phyloP scores from a whole-genome alignment of 2,113 vertebrate species.

The Myotis davidii region DNA sequence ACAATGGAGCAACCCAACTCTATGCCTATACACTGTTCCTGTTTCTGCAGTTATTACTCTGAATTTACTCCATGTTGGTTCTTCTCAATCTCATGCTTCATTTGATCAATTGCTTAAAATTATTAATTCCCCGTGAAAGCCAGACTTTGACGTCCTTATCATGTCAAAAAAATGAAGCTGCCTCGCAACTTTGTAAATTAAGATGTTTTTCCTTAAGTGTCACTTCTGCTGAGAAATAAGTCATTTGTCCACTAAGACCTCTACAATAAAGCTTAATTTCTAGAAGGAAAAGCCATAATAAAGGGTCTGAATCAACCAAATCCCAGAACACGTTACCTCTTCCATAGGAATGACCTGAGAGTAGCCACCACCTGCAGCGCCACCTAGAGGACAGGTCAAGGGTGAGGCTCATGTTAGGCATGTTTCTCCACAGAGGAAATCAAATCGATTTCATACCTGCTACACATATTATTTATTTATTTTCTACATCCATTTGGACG shows the following conservation, averaged over 20 bases:
- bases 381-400: slow-evolving; percentile 87
- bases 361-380: slow-evolving; percentile 98
- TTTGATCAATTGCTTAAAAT: not conserved
- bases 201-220: not conserved
- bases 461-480: slow-evolving; percentile 34
- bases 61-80: not conserved
- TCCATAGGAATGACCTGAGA: slow-evolving; percentile 99
- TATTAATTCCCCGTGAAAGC: not conserved
- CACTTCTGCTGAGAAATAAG: not conserved
- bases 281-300: not conserved
- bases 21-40: accelerated
- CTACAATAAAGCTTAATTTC: not conserved
- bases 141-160: not conserved
- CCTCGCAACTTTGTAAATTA: slow-evolving; percentile 19
- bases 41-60: not conserved
- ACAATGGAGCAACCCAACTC: too few species aligned
- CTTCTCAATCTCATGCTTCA: not conserved
- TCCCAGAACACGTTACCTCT: slow-evolving; percentile 89
- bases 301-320: not conserved
- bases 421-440: not conserved
- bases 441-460: not conserved
- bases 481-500: slow-evolving; percentile 16
- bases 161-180: slow-evolving; percentile 17
- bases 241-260: not conserved
- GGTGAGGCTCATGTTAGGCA: not conserved